These are phyloP conservation scores for Polypedilum pembai DNA, from an alignment of 1,140 invertebrate genomes.

Conservation along the genomic window DNA sequence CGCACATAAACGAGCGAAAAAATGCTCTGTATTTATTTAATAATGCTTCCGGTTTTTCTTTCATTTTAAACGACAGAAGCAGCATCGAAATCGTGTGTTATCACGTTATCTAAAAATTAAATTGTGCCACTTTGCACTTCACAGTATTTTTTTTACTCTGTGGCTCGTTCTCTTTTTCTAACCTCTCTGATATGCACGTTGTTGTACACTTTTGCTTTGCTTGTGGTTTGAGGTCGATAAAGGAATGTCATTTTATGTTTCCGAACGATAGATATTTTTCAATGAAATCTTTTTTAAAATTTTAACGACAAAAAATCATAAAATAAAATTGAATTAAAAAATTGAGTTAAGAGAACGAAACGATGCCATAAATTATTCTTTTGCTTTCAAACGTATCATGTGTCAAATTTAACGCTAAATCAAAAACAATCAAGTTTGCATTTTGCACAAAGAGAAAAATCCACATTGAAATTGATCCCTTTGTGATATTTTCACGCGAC, in stretches of 20 bases:
- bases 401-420: conserved; percentile 12
- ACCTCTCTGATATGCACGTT: background rate
- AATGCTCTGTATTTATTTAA: conserved; percentile 20
- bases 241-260: too few species aligned
- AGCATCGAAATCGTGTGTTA: conserved; percentile 15
- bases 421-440: conserved; percentile 4
- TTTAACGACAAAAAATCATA: too few species aligned
- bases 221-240: too few species aligned
- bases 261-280: too few species aligned
- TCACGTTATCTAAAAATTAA: conserved; percentile 27
- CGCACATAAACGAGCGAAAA: too few species aligned
- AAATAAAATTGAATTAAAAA: too few species aligned
- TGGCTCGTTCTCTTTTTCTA: background rate
- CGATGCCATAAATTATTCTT: too few species aligned
- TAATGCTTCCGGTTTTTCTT: background rate
- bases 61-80: too few species aligned
- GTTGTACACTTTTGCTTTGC: too few species aligned
- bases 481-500: background rate
- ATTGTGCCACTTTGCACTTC: conserved; percentile 18
- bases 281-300: too few species aligned
- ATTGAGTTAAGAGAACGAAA: too few species aligned
- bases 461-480: background rate
- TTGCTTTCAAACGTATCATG: background rate
- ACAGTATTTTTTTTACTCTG: background rate
- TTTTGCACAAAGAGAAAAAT: background rate